phyloP scores from a whole-genome alignment of 1,140 invertebrate species.

The Acromyrmex echinatior region DNA sequence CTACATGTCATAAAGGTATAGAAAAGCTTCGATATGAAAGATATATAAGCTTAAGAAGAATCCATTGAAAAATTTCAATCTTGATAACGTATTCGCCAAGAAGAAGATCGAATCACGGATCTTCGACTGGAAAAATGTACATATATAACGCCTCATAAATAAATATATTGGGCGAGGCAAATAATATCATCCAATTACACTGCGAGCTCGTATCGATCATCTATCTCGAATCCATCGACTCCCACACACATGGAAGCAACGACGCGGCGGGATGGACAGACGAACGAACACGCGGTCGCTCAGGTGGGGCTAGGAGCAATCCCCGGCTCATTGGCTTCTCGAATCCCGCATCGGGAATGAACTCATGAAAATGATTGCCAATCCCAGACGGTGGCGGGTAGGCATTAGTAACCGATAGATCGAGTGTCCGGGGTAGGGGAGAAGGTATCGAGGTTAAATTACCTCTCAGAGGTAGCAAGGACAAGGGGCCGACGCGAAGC shows the following conservation, averaged over 20 bases:
- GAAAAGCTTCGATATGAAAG: not conserved
- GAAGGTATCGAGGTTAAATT: conserved; percentile 75
- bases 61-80: conserved; percentile 26
- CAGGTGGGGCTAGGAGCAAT: conserved; percentile 61
- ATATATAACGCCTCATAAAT: conserved; percentile 31
- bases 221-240: conserved; percentile 48
- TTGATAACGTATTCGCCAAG: conserved; percentile 11
- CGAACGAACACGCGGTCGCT: conserved; percentile 24
- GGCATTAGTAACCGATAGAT: conserved; percentile 79
- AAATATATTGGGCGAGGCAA: conserved; percentile 50
- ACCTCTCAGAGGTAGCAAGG: conserved; percentile 69
- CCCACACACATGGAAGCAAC: conserved; percentile 26
- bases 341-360: conserved; percentile 68
- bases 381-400: conserved; percentile 66
- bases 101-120: conserved; percentile 18
- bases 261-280: not conserved
- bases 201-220: conserved; percentile 42
- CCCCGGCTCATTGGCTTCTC: conserved; percentile 57
- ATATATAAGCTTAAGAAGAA: not conserved
- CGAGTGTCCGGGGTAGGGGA: conserved; percentile 42
- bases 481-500: conserved; percentile 70
- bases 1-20: not conserved
- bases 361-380: conserved; percentile 78
- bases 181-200: conserved; percentile 63
- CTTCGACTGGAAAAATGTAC: conserved; percentile 4